phyloP scores from a whole-genome alignment of 2,797 vertebrate species.

The Pteronotus mesoamericanus region DNA sequence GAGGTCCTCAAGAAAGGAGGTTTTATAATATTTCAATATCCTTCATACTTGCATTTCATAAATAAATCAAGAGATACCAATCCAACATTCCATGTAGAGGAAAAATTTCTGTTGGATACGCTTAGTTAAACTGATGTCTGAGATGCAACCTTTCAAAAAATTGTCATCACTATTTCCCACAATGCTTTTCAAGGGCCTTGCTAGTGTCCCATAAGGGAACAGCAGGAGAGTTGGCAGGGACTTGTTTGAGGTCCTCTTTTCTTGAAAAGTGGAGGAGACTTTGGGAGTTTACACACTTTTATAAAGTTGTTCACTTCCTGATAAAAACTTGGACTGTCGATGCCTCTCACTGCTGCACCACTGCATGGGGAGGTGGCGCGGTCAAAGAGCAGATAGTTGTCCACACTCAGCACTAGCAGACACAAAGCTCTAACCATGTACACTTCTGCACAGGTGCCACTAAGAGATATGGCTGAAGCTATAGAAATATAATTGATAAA shows the following conservation, averaged over 20 bases:
- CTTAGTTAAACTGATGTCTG: not conserved
- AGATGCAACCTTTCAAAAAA: not conserved
- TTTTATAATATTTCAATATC: not conserved
- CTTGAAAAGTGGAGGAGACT: not conserved
- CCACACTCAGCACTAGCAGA: not conserved
- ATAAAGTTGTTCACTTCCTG: not conserved
- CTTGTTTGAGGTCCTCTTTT: not conserved
- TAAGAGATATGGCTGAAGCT: not conserved
- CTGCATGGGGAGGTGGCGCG: not conserved
- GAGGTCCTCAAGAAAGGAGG: not conserved
- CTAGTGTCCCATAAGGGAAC: not conserved
- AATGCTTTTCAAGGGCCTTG: not conserved
- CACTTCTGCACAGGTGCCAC: not conserved
- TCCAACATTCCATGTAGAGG: not conserved
- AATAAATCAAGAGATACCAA: not conserved
- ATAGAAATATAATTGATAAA: not conserved
- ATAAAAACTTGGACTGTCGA: not conserved
- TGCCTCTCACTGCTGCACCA: not conserved
- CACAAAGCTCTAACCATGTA: not conserved
- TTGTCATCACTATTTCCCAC: not conserved
- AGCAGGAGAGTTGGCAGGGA: not conserved
- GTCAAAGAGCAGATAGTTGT: not conserved
- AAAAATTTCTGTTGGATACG: not conserved
- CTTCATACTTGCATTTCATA: not conserved
- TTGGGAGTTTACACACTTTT: not conserved